Percentiles rank a stretch among this genome's conserved stretches.
Evolutionary conservation across 1,140 invertebrate species (phyloP).

Genomic region (Colletes gigas): DNA sequence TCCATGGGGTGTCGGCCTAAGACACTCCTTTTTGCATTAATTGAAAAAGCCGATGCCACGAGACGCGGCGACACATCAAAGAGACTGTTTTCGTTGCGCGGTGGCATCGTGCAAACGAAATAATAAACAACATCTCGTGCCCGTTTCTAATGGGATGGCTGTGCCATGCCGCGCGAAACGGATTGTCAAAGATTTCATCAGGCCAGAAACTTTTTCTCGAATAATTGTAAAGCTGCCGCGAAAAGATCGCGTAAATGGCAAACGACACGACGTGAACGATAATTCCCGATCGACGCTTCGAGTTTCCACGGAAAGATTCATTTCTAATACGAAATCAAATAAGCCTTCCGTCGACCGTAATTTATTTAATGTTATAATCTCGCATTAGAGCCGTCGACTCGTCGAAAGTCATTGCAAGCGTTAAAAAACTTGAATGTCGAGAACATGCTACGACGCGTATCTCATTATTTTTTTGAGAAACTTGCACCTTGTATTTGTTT

Average conservation of each 20-base stretch:
- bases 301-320: no score
- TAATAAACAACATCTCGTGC: conserved; percentile 66
- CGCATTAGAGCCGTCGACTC: no score
- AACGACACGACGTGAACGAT: no score
- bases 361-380: neutral
- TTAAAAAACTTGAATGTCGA: neutral
- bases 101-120: conserved; percentile 67
- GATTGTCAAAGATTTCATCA: conserved; percentile 23
- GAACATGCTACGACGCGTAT: neutral
- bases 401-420: neutral
- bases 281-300: no score
- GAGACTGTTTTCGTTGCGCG: conserved; percentile 65
- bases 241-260: no score
- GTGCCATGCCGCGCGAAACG: conserved; percentile 28
- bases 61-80: conserved; percentile 70
- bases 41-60: conserved; percentile 73
- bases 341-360: no score
- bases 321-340: no score
- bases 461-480: neutral
- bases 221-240: neutral
- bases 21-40: conserved; percentile 71
- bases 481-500: neutral
- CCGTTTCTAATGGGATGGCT: conserved; percentile 63
- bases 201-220: conserved; percentile 14
- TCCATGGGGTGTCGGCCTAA: conserved; percentile 50